Conservation (phyloP, 2,113 vertebrate species). For the Ibidorhyncha struthersii region DNA sequence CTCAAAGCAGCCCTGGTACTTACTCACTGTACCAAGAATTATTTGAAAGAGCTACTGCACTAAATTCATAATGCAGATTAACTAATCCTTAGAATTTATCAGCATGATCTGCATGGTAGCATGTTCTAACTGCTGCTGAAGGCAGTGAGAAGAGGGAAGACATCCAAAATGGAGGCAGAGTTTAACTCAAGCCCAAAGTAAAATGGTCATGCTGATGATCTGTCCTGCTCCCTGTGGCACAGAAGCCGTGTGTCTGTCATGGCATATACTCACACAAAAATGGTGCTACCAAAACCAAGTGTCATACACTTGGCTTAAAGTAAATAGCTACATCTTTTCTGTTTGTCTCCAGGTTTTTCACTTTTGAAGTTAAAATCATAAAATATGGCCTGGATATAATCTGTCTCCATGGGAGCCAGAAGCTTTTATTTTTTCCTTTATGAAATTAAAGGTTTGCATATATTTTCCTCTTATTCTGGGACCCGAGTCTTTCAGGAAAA, state of each 20-base stretch:
- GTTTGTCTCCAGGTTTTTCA: background rate
- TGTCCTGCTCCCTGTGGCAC: background rate
- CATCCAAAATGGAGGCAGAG: background rate
- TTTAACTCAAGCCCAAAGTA: background rate
- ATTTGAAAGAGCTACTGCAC: background rate
- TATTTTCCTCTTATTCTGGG: background rate
- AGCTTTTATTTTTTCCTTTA: accelerated
- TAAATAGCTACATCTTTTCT: background rate
- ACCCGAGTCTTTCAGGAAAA: background rate
- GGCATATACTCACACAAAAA: background rate
- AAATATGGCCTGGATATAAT: background rate
- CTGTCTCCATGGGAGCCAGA: background rate
- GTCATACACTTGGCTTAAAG: background rate
- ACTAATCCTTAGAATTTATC: background rate
- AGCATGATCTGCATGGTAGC: background rate
- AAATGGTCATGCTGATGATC: background rate
- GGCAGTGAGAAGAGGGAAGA: background rate
- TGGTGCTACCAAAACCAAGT: background rate
- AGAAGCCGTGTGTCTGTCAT: background rate
- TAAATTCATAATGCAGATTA: background rate
- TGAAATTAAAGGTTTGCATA: background rate
- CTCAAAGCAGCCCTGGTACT: background rate
- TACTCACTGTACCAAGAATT: background rate
- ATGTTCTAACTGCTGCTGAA: background rate
- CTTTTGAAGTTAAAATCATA: background rate